phyloP scores from a whole-genome alignment of 2,888 invertebrate genomes.

The Geotrupes spiniger region DNA sequence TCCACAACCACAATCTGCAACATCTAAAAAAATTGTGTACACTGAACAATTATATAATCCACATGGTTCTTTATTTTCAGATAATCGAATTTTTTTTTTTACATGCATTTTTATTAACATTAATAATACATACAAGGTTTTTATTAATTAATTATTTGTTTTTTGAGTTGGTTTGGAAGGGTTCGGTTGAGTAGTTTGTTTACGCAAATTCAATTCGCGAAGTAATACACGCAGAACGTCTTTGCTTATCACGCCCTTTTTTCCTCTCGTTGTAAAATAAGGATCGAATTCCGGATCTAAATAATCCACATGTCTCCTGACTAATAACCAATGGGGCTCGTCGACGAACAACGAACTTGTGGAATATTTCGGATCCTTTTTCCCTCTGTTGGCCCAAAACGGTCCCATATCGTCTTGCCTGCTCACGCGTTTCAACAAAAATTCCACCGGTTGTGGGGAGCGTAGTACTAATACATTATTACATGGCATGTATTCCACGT shows the following conservation, averaged over 20 bases:
- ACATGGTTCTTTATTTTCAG: no score
- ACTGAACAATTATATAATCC: no score
- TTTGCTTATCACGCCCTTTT: slow-evolving; percentile 28
- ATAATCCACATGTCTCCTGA: slow-evolving; percentile 51
- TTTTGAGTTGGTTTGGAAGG: no score
- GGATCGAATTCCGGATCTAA: slow-evolving; percentile 33
- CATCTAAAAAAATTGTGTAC: no score
- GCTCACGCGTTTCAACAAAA: slow-evolving; percentile 33
- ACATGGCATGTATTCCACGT: not conserved
- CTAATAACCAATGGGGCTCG: slow-evolving; percentile 56
- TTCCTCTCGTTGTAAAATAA: slow-evolving; percentile 44
- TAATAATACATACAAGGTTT: not conserved
- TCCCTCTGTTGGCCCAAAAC: slow-evolving; percentile 56
- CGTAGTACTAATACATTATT: no score
- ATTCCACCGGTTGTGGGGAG: not conserved
- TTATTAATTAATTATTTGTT: no score
- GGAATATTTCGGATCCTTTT: slow-evolving; percentile 39
- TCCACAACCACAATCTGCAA: no score
- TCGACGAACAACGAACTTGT: slow-evolving; percentile 54
- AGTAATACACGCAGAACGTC: no score
- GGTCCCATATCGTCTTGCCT: slow-evolving; percentile 42
- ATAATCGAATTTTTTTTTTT: no score
- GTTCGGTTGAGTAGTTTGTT: no score
- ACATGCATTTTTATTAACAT: not conserved
- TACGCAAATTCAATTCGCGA: no score